Base-by-base conservation (phyloP, 2,888 invertebrate genomes). In the Leucoptera coffeella region DNA sequence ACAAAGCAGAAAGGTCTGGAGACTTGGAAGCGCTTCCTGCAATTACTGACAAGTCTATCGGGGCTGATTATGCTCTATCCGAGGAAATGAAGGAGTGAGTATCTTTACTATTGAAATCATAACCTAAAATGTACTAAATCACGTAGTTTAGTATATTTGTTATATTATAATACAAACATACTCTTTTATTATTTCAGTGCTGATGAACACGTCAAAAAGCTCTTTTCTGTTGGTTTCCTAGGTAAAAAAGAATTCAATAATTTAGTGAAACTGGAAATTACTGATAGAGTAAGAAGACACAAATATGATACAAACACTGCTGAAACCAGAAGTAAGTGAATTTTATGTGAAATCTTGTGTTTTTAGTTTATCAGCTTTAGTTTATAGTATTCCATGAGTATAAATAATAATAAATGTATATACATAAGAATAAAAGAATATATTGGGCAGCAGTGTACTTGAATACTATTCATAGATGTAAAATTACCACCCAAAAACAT, bases 81-180 rank as follows among this genome's bases (percentile, higher is more conserved):
- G 74, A 79, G 29, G 86, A 86, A 56, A 50, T 86, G n/a, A 62
- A 81, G 54, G 74, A 73, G 84, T 85, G 65, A 62, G 71, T 51
- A 29, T 17, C 17, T 6, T 17, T 17, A 7, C 9, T 17, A 17
- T 6, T 17, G n/a, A n/a, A n/a, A n/a, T n/a, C n/a, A n/a, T n/a
- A n/a, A n/a, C n/a, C n/a, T n/a, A n/a, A n/a, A n/a, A n/a, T n/a
- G 12, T 23, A 8, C 9, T 10, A 12, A 23, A 17, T 25, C 26
- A 22, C 25, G 24, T 13, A 14, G 15, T 4, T 17, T 10, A 2
- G 11, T 9, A 13, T 20, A n/a, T n/a, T n/a, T n/a, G n/a, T n/a
- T n/a, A n/a, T n/a, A n/a, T n/a, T n/a, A n/a, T n/a, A n/a, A n/a
- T n/a, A n/a, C 25, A 7, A 14, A 17, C 9, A 22, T 2, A 22